Evolutionary conservation across 2,113 vertebrate genomes (phyloP), one percentile per base, ranked within the genome.

Genomic region (Oxyura jamaicensis): DNA sequence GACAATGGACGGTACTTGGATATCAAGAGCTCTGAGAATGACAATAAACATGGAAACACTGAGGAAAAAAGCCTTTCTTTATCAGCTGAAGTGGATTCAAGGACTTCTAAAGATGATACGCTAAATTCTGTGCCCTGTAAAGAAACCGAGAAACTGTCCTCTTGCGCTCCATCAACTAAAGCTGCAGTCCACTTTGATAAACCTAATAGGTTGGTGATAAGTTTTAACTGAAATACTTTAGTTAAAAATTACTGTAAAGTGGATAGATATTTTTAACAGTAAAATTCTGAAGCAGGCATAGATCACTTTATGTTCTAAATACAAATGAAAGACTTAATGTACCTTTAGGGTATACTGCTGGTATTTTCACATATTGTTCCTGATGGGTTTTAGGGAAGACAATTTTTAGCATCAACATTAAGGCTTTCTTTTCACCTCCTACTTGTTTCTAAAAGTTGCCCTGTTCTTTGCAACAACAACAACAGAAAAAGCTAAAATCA

Each of bases 141-240:
- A 98, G 97, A 98, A 84, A 93, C 97, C 95, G 97, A 98, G 97
- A 94, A 98, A 95, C 82, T 97, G 41, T 83, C 97, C 12, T 90
- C 97, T 39, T 93, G 84, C 78, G 86, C 96, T 59, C 83, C 93
- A 4, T 95, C 97, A 86, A 95, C 95, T 96, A 98, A 98, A 97
- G 97, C 93, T 79, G 95, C 97, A 56, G 98, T 98, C 68, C 97
- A 98, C 91, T 99, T 99, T 77, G 98, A 99, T 97, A 99, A 99
- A 90, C 99, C 99, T 8, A 99, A 99, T 96, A 98, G 99, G 99
- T 99, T 86, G 98, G 98, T 98, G n/a, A 41, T 76, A n/a, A 46
- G 26, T 78, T 95, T 4, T 78, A 25, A 91, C 83, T 78, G 28
- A 55, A 88, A 58, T 77, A 12, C 6, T 25, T 41, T 39, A 73